Base-by-base conservation (phyloP, 2,113 vertebrate genomes). In the Brienomyrus brachyistius region DNA sequence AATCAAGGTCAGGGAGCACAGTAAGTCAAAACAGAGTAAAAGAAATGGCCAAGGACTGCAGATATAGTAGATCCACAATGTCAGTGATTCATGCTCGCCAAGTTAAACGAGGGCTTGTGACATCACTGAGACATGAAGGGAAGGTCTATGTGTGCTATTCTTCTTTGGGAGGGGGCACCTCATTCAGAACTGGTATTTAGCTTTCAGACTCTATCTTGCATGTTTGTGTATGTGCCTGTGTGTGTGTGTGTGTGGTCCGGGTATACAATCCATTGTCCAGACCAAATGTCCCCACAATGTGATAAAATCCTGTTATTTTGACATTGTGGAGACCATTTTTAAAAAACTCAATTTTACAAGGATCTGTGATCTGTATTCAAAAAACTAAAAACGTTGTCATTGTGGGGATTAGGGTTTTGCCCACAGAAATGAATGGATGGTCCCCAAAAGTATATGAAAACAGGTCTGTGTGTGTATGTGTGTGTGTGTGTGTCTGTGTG, bases 71-170 rank as follows among this genome's bases (percentile, higher is more conserved):
- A 70, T 9, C 59, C 5, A 74, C 23, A 17, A 59, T 74, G 23
- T 50, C 59, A 74, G 21, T 74, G 62, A 88, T 74, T 88, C 88
- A 88, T 51, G 43, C 45, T 88, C 7, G 47, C 47, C 62, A 88
- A 74, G 31, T 45, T 50, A 27, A 77, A 74, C 17, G 13, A 51
- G 43, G 62, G 54, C 4, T 48, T 31, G 56, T 88, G 45, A 47
- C 8, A 48, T n/a, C 21, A 40, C 70, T 40, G 35, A 23, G 31
- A 40, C 70, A 77, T 0, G 4, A 40, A 35, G 31, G 15, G 70
- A 40, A 77, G 27, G 74, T 19, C 5, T 80, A 80, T 15, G 0
- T 43, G 17, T 43, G 17, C 74, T 80, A 80, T 43, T 80, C 35
- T 80, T 19, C 70, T 35, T 35, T 21, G 52, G 51, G 54, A 27